These are phyloP conservation scores for Drosophila navojoa DNA, from an alignment of 1,140 invertebrate genomes.

Conservation along the genomic window DNA sequence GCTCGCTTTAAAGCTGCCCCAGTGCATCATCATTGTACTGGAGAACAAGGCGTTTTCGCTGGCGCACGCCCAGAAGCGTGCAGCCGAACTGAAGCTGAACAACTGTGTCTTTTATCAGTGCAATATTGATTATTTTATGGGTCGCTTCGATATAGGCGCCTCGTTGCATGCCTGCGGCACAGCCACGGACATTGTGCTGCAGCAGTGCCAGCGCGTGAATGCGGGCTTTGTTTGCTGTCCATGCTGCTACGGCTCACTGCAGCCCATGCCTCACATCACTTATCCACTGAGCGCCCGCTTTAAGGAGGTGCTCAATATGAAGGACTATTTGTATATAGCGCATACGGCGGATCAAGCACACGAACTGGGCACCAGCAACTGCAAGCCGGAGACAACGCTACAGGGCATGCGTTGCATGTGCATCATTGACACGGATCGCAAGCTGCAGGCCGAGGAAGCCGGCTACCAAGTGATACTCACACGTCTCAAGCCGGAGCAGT, in stretches of 20 bases:
- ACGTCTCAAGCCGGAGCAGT: constrained; percentile 90
- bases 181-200: constrained; percentile 95
- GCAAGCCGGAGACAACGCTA: constrained; percentile 86
- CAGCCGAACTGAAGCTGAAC: constrained; percentile 87
- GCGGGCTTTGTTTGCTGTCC: constrained; percentile 96
- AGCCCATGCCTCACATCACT: constrained; percentile 87
- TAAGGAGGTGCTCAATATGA: constrained; percentile 84
- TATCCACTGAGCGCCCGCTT: constrained; percentile 90
- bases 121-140: constrained; percentile 93
- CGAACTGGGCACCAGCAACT: constrained; percentile 87
- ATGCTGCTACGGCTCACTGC: constrained; percentile 96
- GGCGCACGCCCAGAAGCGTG: constrained; percentile 89
- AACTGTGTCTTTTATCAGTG: constrained; percentile 94
- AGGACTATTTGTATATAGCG: constrained; percentile 91
- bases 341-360: constrained; percentile 95
- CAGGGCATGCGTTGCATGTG: constrained; percentile 93
- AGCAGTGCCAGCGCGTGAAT: constrained; percentile 90
- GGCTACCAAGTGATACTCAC: constrained; percentile 91
- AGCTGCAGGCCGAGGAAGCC: constrained; percentile 88
- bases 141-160: constrained; percentile 92
- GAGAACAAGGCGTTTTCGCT: constrained; percentile 97
- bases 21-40: constrained; percentile 90
- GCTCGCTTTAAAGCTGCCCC: constrained; percentile 91
- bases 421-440: constrained; percentile 94
- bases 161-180: constrained; percentile 97